Evolutionary conservation across 2,888 invertebrate genomes (phyloP).

Genomic region (Plebejus anna): DNA sequence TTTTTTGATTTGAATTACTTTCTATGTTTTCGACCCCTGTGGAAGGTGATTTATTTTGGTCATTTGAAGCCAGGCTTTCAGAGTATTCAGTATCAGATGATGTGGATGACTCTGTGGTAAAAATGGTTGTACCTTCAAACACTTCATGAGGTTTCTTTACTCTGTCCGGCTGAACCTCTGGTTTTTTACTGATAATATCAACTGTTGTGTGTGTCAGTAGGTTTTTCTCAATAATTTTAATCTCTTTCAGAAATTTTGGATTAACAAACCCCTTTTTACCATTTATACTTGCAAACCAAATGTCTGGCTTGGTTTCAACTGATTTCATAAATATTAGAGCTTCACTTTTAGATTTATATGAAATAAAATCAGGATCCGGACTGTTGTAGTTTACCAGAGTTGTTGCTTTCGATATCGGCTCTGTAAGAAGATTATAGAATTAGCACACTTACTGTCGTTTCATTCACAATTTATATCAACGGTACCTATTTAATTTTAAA

Average conservation of each 20-base stretch:
- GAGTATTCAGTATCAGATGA: slow-evolving; percentile 33
- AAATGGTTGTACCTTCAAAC: slow-evolving; percentile 85
- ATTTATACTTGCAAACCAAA: slow-evolving; percentile 85
- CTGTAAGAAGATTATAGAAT: slow-evolving; percentile 48
- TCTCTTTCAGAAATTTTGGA: slow-evolving; percentile 79
- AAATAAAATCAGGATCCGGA: slow-evolving; percentile 77
- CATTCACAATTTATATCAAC: neutral
- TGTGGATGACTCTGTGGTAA: slow-evolving; percentile 52
- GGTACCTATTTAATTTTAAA: slow-evolving; percentile 5
- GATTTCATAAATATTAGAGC: slow-evolving; percentile 85
- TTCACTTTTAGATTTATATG: slow-evolving; percentile 79
- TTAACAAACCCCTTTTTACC: slow-evolving; percentile 85
- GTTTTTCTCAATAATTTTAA: slow-evolving; percentile 66
- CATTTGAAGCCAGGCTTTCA: neutral
- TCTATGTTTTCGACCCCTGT: slow-evolving; percentile 15
- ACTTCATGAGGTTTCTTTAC: slow-evolving; percentile 72
- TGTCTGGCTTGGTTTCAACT: slow-evolving; percentile 79
- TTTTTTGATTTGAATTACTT: slow-evolving; percentile 24
- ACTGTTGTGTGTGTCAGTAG: slow-evolving; percentile 57
- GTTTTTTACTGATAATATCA: slow-evolving; percentile 40
- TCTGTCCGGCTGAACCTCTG: slow-evolving; percentile 59
- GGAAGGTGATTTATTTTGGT: slow-evolving; percentile 9
- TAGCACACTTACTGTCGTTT: neutral
- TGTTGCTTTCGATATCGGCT: slow-evolving; percentile 81
- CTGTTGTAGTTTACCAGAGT: slow-evolving; percentile 80